A percentile compares a stretch with the other conserved stretches of the same genome.
These are phyloP conservation scores for Abscondita cerata DNA, from an alignment of 2,888 invertebrate genomes.

Conservation along the genomic window DNA sequence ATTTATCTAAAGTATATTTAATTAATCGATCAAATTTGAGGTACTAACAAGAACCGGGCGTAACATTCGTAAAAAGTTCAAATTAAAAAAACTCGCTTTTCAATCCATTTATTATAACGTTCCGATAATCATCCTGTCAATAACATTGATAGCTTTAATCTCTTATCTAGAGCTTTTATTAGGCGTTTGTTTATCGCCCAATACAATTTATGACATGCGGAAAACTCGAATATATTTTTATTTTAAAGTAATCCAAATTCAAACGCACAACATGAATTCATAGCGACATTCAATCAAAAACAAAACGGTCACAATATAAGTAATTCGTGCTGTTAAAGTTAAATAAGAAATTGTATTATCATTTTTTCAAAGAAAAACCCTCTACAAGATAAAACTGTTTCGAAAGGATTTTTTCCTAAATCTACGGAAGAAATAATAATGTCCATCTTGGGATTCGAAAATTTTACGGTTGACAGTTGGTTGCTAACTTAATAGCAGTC, in stretches of 20 bases:
- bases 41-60: not conserved
- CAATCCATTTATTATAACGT: slow-evolving; percentile 23
- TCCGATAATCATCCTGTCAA: slow-evolving; percentile 27
- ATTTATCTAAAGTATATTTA: no score
- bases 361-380: not conserved
- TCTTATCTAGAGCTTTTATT: slow-evolving; percentile 25
- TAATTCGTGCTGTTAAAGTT: no score
- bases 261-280: not conserved
- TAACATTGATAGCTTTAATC: slow-evolving; percentile 28
- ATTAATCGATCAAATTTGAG: no score
- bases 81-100: slow-evolving; percentile 11
- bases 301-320: no score
- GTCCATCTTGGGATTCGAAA: slow-evolving; percentile 37
- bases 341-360: not conserved
- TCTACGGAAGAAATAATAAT: slow-evolving; percentile 37
- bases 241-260: not conserved
- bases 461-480: slow-evolving; percentile 39
- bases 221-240: not conserved
- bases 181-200: slow-evolving; percentile 21
- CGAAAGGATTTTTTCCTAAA: slow-evolving; percentile 22
- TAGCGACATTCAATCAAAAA: no score
- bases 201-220: slow-evolving; percentile 19
- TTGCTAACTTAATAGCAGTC: slow-evolving; percentile 34
- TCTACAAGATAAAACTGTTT: slow-evolving; percentile 15
- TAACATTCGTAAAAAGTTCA: not conserved